Evolutionary conservation across 2,113 vertebrate genomes (phyloP), one percentile per base, ranked within the genome.

Genomic region (Chaetops frenatus): DNA sequence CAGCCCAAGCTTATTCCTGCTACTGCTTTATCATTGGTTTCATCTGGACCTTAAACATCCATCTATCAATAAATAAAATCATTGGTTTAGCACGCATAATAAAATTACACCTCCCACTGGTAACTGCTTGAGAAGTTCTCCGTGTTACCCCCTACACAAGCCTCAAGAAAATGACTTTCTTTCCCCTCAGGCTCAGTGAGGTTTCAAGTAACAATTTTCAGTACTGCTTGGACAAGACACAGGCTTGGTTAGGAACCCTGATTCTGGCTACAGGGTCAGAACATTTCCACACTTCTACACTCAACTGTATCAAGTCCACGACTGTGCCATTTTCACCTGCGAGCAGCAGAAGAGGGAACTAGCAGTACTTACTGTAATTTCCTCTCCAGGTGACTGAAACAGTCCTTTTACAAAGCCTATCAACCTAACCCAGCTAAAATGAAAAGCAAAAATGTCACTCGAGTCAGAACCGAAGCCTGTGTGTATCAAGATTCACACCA

Each of bases 1-100:
- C 53, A 88, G 90, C 71, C 61, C 83, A 73, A 66, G 67, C 27
- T 82, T 73, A 20, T 77, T 88, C 82, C 56, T 79, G 78, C 81
- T 67, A 94, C 94, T 93, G 82, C 79, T 96, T 96, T 94, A 94
- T 96, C 96, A 96, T 95, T 96, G 93, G 92, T 93, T 96, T 96
- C 89, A 96, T 96, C 86, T 96, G 91, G 87, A 91, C 72, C 40
- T 58, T 71, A 87, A 76, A 79, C 73, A 96, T 97, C 94, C 91
- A 91, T 94, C 94, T 88, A 86, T 92, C 92, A 94, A 94, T 94
- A 94, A 97, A 96, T 96, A 97, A 96, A 91, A 95, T 94, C 94
- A 96, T 95, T 96, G 93, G 90, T 89, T 97, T 93, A 91, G 92
- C 94, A 90, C n/a, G 9, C 64, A 60, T 67, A 85, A 60, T 88